Conservation (phyloP, 2,888 invertebrate genomes). For the Eupithecia centaureata region DNA sequence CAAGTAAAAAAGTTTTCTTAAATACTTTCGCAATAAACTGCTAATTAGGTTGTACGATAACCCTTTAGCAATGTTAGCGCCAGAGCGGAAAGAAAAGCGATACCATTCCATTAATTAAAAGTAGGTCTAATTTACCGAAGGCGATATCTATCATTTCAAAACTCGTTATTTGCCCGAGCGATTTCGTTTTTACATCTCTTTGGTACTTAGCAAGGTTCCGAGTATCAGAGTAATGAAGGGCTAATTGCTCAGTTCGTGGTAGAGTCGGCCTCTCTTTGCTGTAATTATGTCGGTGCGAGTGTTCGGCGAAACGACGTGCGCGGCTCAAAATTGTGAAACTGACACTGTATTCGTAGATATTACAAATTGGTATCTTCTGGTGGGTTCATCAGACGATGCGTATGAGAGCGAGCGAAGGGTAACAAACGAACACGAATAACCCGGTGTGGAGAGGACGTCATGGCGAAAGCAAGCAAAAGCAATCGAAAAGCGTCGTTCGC, state of each 20-base stretch:
- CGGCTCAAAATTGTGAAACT: constrained; percentile 53
- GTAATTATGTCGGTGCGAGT: constrained; percentile 61
- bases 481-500: too few relatives aligned
- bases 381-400: too few relatives aligned
- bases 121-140: neutral
- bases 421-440: too few relatives aligned
- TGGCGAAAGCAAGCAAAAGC: too few relatives aligned
- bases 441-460: too few relatives aligned
- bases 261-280: constrained; percentile 60
- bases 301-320: constrained; percentile 58
- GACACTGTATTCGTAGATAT: constrained; percentile 33
- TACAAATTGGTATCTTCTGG: too few relatives aligned
- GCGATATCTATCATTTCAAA: constrained; percentile 2
- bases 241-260: constrained; percentile 70
- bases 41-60: neutral
- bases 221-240: constrained; percentile 63
- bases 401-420: too few relatives aligned
- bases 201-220: constrained; percentile 54
- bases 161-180: constrained; percentile 26
- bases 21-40: neutral
- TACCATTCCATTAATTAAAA: too few relatives aligned
- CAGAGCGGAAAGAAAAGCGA: neutral
- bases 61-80: constrained; percentile 20
- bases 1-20: neutral
- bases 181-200: constrained; percentile 28